Base-by-base conservation (phyloP, 1,140 invertebrate genomes). In the Drosophila littoralis region DNA sequence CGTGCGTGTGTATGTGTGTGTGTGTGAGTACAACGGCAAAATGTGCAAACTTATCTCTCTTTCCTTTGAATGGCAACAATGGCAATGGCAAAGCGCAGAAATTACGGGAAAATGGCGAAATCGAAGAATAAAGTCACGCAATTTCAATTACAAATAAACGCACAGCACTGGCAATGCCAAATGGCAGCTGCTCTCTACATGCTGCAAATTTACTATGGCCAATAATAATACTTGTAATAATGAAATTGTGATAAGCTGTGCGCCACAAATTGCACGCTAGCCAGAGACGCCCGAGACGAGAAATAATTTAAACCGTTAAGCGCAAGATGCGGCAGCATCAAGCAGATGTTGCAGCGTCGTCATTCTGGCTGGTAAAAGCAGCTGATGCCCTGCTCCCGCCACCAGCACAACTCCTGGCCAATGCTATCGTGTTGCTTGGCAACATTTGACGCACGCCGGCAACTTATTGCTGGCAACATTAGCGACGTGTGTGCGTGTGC, bases 91-190 rank as follows among this genome's bases (percentile, higher is more conserved):
- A 66, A 54, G 50, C 50, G 40, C 35, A 48, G 17, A 58, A n/a
- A 58, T 46, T 38, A 48, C 35, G 63, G 45, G 43, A 66, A 75
- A 28, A 79, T 75, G 59, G 83, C 65, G 74, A 83, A 88, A 80
- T 83, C 80, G 77, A 88, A 88, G 83, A 83, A 88, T 88, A 89
- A 88, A 88, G 83, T 88, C 83, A 88, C 83, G 83, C 83, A 89
- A 88, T 88, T 88, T 88, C 83, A 88, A 88, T 88, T 88, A 88
- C 84, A 88, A 83, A 75, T 77, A 79, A 79, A 75, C 75, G 71
- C 68, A 75, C 63, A 28, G 46, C 55, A 57, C 35, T 46, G 22
- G 65, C 59, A 70, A 65, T 82, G 79, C 57, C 66, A 45, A 72
- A 50, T 45, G 66, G 32, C 48, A 40, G 22, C 50, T 54, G 50